Evolutionary conservation across 1,140 invertebrate genomes (phyloP), one percentile per base, ranked within the genome.

Genomic region (Zaprionus taronus): DNA sequence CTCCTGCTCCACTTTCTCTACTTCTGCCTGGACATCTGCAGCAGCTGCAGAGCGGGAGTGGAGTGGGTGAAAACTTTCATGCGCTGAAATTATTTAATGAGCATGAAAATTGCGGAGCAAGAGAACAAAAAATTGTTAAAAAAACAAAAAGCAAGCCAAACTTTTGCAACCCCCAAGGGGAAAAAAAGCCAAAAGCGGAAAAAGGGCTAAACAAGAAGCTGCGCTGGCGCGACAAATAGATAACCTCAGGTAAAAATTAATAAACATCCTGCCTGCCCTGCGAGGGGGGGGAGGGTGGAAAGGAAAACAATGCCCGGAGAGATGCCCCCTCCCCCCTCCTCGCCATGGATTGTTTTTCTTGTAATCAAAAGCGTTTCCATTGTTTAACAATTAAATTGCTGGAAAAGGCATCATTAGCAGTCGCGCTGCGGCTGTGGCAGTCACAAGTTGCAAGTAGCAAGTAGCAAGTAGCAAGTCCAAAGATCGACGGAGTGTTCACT

Each of bases 351-450:
- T 89, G 85, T 89, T 89, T 84, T 89, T 80, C 81, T 90, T 89
- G 85, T 89, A 90, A 89, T 89, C 81, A 89, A 89, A 89, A 89
- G 85, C 85, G 85, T 89, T 89, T 90, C 80, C 82, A 89, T 89
- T 89, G 85, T 89, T 90, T 89, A 90, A 89, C 85, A 89, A 89
- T 89, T 89, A 89, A 89, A 89, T 90, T 90, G 85, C 85, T 90
- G 85, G 85, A 85, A 89, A 89, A 90, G 85, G 85, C 81, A 89
- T 89, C 85, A 89, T 89, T 90, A 90, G 85, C 85, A 85, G 85
- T 73, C 72, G 71, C 51, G 70, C 60, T 9, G 47, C 15, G 17
- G 44, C 15, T n/a, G 49, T 44, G 24, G 31, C 56, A 64, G 51
- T 69, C 64, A 58, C 31, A 66, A 72, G 67, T 57, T 31, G 58